Conservation (phyloP, 2,888 invertebrate genomes). For the Cybosia mesomella region DNA sequence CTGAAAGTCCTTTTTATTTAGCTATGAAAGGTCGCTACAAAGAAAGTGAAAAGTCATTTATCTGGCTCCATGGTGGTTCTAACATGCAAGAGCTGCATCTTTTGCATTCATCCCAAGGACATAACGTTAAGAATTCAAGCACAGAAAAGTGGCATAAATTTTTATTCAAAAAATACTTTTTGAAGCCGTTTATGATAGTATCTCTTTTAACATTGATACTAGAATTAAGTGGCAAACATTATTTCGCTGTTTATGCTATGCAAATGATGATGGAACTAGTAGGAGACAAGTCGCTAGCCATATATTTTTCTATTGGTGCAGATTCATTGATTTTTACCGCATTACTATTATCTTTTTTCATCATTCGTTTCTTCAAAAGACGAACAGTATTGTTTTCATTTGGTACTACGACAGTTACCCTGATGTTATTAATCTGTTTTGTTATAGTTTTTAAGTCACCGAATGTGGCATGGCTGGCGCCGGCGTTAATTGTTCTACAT, state of each 20-base stretch:
- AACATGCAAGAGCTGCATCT: constrained; percentile 51
- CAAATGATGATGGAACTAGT: constrained; percentile 49
- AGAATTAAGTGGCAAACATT: constrained; percentile 60
- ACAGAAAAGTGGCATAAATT: constrained; percentile 35
- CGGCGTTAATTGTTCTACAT: constrained; percentile 54
- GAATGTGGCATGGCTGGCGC: constrained; percentile 47
- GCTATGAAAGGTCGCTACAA: constrained; percentile 59
- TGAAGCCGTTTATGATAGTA: constrained; percentile 53
- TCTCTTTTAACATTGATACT: constrained; percentile 52
- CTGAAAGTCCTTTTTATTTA: constrained; percentile 62
- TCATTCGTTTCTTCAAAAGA: constrained; percentile 54
- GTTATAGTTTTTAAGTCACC: constrained; percentile 47
- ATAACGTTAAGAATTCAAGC: no score
- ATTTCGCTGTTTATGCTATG: constrained; percentile 42
- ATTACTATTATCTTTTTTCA: constrained; percentile 47
- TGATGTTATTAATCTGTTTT: constrained; percentile 56
- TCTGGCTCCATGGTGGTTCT: constrained; percentile 38
- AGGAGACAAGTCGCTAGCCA: constrained; percentile 50
- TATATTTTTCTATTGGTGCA: constrained; percentile 56
- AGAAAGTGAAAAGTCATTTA: constrained; percentile 56
- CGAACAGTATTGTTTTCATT: constrained; percentile 55
- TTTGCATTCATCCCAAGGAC: constrained; percentile 43
- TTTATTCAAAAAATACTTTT: constrained; percentile 53
- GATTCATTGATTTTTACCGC: constrained; percentile 56
- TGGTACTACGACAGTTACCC: constrained; percentile 45